Evolutionary conservation across 2,113 vertebrate genomes (phyloP).

Genomic region (Atractosteus spatula): DNA sequence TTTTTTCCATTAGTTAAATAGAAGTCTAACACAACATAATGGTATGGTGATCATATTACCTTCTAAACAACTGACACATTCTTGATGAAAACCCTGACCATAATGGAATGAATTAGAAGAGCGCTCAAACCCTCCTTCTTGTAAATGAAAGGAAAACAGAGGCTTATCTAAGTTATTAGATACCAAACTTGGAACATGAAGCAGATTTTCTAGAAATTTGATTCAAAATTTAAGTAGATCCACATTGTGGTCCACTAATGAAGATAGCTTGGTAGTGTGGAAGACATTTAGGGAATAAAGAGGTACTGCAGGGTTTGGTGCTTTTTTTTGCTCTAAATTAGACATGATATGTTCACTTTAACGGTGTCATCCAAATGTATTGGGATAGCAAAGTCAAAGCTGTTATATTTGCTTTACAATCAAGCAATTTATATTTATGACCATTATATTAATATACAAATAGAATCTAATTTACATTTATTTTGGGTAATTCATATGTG

Average conservation of each 20-base stretch:
- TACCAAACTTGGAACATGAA: constrained; percentile 6
- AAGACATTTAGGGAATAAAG: background rate
- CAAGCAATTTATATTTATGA: no score
- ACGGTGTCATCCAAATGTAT: no score
- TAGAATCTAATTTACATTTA: no score
- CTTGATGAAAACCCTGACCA: constrained; percentile 1
- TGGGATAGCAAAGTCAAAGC: no score
- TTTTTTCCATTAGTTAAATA: background rate
- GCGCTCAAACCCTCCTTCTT: background rate
- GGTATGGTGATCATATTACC: constrained; percentile 7
- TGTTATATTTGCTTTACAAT: no score
- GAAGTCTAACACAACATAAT: background rate
- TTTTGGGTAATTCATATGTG: no score
- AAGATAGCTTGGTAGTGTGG: background rate
- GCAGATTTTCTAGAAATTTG: background rate
- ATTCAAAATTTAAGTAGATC: background rate
- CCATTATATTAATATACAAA: no score
- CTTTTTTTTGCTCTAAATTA: no score
- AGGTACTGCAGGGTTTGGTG: no score
- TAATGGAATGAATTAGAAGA: constrained; percentile 10
- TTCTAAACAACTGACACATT: constrained; percentile 6
- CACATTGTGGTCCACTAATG: background rate
- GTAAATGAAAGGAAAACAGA: constrained; percentile 6
- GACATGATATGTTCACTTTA: no score
- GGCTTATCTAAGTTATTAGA: constrained; percentile 9